A percentile compares a stretch with the other conserved stretches of the same genome.
phyloP scores from a whole-genome alignment of 2,888 invertebrate species.

The Idaea dimidiata region DNA sequence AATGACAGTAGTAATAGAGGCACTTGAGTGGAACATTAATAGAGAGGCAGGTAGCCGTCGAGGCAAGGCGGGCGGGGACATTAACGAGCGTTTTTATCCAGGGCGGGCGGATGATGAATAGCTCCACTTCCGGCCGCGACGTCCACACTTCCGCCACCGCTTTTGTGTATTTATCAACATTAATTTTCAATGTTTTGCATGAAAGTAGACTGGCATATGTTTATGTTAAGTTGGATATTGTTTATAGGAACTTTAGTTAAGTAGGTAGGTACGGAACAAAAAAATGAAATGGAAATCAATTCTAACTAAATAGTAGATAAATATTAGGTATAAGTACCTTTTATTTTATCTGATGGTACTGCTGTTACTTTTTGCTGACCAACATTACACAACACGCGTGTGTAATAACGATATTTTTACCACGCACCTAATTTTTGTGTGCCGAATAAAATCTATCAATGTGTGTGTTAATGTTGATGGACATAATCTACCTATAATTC shows the following conservation, averaged over 20 bases:
- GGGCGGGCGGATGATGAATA: constrained; percentile 79
- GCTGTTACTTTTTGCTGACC: too few relatives aligned
- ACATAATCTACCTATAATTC: constrained; percentile 50
- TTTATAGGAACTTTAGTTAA: constrained; percentile 28
- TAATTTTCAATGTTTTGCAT: constrained; percentile 67
- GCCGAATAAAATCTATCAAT: too few relatives aligned
- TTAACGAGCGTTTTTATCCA: constrained; percentile 81
- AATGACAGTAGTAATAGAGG: constrained; percentile 79
- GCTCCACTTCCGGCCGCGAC: constrained; percentile 70
- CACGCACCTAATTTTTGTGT: too few relatives aligned
- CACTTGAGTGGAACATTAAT: constrained; percentile 78
- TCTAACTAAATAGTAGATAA: too few relatives aligned
- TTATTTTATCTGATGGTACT: too few relatives aligned
- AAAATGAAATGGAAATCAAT: too few relatives aligned
- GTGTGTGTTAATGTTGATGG: constrained; percentile 58
- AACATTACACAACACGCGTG: too few relatives aligned
- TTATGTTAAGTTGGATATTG: constrained; percentile 31
- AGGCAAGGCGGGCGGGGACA: constrained; percentile 47
- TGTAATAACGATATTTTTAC: too few relatives aligned
- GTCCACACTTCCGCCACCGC: constrained; percentile 66
- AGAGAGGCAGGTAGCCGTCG: constrained; percentile 68
- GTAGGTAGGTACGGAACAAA: constrained; percentile 1
- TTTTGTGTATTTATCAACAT: constrained; percentile 76
- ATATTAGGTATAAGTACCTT: too few relatives aligned
- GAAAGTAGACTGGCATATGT: constrained; percentile 45